Conservation (phyloP, 2,888 invertebrate species). For the Helicoverpa assulta region DNA sequence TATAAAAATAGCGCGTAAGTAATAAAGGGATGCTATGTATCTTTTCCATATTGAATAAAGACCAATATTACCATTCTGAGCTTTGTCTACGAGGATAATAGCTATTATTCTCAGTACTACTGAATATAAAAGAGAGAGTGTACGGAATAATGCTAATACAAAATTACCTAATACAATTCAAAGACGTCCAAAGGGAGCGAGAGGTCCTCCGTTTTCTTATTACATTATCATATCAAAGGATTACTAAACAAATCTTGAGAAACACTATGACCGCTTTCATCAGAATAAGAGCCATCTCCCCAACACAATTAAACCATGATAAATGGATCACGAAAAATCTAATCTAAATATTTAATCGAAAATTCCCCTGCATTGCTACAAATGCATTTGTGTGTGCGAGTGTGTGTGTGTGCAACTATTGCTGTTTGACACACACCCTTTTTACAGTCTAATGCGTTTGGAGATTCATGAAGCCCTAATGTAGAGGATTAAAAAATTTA, state of each 20-base stretch:
- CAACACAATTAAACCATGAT: constrained; percentile 88
- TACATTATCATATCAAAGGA: constrained; percentile 88
- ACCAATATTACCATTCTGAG: constrained; percentile 39
- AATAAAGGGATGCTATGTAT: too few relatives aligned
- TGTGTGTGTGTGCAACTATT: constrained; percentile 50
- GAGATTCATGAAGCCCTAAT: constrained; percentile 33
- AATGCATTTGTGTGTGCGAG: constrained; percentile 63
- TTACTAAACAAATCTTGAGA: constrained; percentile 78
- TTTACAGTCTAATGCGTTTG: constrained; percentile 40
- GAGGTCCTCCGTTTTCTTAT: constrained; percentile 71
- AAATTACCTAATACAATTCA: constrained; percentile 47
- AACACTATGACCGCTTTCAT: constrained; percentile 75
- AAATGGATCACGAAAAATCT: constrained; percentile 89
- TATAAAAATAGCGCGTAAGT: too few relatives aligned
- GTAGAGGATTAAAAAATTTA: constrained; percentile 25
- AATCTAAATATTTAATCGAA: constrained; percentile 90
- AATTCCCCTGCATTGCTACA: constrained; percentile 82
- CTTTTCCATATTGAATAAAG: constrained; percentile 19
- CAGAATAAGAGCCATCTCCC: constrained; percentile 78
- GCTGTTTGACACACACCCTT: constrained; percentile 50
- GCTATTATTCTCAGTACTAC: constrained; percentile 32
- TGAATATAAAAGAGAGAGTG: constrained; percentile 47
- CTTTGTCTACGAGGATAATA: constrained; percentile 44
- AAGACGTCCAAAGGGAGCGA: constrained; percentile 55
- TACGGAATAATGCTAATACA: constrained; percentile 48